phyloP scores from a whole-genome alignment of 2,797 vertebrate species.

The Microchirus variegatus region DNA sequence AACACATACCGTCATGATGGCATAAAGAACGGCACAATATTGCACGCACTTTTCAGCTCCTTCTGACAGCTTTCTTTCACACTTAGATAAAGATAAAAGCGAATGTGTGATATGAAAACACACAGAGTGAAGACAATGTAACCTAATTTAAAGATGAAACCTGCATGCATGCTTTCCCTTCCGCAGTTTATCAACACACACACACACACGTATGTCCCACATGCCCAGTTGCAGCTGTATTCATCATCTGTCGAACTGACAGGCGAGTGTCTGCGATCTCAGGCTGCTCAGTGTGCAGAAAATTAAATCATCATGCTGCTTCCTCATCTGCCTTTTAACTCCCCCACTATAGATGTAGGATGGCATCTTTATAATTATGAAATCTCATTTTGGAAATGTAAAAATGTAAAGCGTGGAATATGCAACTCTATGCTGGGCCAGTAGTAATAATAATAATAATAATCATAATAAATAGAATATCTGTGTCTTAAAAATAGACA shows the following conservation, averaged over 20 bases:
- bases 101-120: slow-evolving; percentile 2
- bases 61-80: slow-evolving; percentile 38
- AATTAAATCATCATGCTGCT: slow-evolving; percentile 55
- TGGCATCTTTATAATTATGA: slow-evolving; percentile 6
- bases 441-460: no score
- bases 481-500: background rate
- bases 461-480: background rate
- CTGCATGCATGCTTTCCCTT: slow-evolving; percentile 7
- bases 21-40: slow-evolving; percentile 10
- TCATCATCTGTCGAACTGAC: slow-evolving; percentile 44
- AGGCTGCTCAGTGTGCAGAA: slow-evolving; percentile 60
- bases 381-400: slow-evolving; percentile 4
- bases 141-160: slow-evolving; percentile 19
- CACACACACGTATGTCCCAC: slow-evolving; percentile 14
- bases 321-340: slow-evolving; percentile 18
- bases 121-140: slow-evolving; percentile 1
- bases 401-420: slow-evolving; percentile 2
- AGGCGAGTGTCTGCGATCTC: slow-evolving; percentile 39
- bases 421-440: background rate
- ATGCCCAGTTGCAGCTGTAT: slow-evolving; percentile 28
- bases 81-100: slow-evolving; percentile 25
- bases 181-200: slow-evolving; percentile 20
- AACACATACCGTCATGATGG: slow-evolving; percentile 6
- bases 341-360: background rate
- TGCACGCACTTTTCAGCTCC: slow-evolving; percentile 22